Conservation (phyloP, 2,888 invertebrate genomes). For the Ophion ventricosus region DNA sequence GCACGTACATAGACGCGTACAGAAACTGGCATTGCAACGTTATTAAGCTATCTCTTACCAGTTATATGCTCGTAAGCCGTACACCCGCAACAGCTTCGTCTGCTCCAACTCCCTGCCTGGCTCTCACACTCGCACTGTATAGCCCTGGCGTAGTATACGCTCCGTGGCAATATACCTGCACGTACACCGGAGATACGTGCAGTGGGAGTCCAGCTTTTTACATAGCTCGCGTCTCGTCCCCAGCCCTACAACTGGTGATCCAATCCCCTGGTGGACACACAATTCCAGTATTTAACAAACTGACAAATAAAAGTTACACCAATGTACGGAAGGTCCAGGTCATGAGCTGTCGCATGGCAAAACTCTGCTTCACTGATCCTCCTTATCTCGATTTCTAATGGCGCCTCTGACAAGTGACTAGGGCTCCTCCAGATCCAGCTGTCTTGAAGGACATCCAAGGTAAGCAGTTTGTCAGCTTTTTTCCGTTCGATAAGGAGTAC, state of each 20-base stretch:
- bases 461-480: not conserved
- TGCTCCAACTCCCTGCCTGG: conserved; percentile 52
- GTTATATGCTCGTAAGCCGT: conserved; percentile 76
- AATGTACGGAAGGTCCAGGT: conserved; percentile 20
- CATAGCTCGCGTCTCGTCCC: not conserved
- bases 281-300: conserved; percentile 12
- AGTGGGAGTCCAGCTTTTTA: not conserved
- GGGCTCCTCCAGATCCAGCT: not conserved
- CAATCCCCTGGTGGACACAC: not conserved
- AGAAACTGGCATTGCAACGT: conserved; percentile 74
- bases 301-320: conserved; percentile 40
- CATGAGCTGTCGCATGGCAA: not conserved
- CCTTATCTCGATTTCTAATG: not conserved
- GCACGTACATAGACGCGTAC: conserved; percentile 67
- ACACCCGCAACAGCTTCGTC: conserved; percentile 63
- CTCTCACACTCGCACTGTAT: conserved; percentile 28
- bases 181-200: conserved; percentile 23
- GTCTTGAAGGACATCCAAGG: not conserved
- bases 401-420: not conserved
- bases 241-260: not conserved
- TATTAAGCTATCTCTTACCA: conserved; percentile 81
- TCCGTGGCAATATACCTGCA: conserved; percentile 21
- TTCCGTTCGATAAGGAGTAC: too few species aligned
- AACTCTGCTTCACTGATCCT: not conserved
- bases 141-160: conserved; percentile 16